These are phyloP conservation scores for Otus scops DNA, from an alignment of 2,797 vertebrate species.

Conservation along the genomic window DNA sequence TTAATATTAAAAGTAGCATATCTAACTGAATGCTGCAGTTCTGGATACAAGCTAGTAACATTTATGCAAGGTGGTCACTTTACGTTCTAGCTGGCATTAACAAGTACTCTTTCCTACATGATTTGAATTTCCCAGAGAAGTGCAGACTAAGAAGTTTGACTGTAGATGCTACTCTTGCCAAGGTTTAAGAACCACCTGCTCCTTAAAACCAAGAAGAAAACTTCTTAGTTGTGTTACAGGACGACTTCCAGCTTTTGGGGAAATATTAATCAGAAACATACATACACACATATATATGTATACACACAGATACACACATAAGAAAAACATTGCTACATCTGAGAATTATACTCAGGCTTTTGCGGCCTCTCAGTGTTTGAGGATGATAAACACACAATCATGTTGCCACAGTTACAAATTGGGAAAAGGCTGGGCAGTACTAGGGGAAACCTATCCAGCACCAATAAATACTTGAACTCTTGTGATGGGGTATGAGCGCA, in stretches of 20 bases:
- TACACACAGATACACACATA: not conserved
- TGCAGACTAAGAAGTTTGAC: rapidly evolving
- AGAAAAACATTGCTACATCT: not conserved
- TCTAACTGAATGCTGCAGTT: not conserved
- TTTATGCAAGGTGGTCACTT: not conserved
- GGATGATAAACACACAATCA: not conserved
- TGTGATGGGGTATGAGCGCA: not conserved
- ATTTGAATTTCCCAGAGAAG: not conserved
- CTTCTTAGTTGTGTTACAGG: not conserved
- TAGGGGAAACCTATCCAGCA: not conserved
- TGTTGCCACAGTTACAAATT: not conserved
- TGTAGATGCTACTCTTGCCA: not conserved
- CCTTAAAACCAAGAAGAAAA: not conserved
- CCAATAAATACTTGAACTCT: not conserved
- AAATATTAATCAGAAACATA: not conserved
- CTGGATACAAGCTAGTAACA: not conserved
- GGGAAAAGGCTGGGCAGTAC: not conserved
- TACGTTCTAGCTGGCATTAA: not conserved
- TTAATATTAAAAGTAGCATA: not conserved
- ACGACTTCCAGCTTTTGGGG: not conserved
- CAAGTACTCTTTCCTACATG: not conserved
- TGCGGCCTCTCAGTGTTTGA: not conserved
- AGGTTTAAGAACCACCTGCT: not conserved
- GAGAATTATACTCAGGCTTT: not conserved
- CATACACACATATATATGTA: not conserved